Conservation (phyloP, 2,888 invertebrate species). For the Arrhopalites spinosus region DNA sequence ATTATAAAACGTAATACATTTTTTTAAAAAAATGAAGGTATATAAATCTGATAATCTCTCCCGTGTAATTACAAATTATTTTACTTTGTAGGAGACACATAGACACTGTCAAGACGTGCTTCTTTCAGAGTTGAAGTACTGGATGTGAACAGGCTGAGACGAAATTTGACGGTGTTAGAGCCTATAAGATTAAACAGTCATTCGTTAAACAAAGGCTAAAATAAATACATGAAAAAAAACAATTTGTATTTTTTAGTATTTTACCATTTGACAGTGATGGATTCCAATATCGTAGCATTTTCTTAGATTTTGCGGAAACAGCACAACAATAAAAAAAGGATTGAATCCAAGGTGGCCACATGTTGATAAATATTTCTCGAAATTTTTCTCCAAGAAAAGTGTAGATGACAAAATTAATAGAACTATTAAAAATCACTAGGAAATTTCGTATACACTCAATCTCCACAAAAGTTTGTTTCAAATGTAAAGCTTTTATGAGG, state of each 20-base stretch:
- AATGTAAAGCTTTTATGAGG: background rate
- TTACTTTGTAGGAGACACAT: conserved; percentile 14
- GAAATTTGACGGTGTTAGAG: conserved; percentile 6
- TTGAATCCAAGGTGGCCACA: conserved; percentile 30
- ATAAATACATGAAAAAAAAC: background rate
- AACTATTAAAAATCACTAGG: conserved; percentile 45
- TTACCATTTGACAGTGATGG: conserved; percentile 31
- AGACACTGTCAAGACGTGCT: conserved; percentile 8
- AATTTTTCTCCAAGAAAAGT: conserved; percentile 48
- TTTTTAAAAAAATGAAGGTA: no score
- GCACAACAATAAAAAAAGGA: conserved; percentile 30
- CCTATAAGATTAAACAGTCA: background rate
- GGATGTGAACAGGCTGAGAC: conserved; percentile 14
- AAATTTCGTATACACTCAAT: conserved; percentile 42
- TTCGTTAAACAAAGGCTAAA: background rate
- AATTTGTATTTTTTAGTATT: background rate
- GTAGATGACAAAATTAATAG: conserved; percentile 51
- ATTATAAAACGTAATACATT: no score
- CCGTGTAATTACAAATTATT: no score
- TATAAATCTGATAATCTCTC: no score
- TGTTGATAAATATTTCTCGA: conserved; percentile 40
- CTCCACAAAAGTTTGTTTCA: conserved; percentile 21
- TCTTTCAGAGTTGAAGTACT: conserved; percentile 24
- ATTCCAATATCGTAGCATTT: conserved; percentile 23
- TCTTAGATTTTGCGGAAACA: background rate